Evolutionary conservation across 2,797 vertebrate species (phyloP).

Genomic region (Phalanger gymnotis): DNA sequence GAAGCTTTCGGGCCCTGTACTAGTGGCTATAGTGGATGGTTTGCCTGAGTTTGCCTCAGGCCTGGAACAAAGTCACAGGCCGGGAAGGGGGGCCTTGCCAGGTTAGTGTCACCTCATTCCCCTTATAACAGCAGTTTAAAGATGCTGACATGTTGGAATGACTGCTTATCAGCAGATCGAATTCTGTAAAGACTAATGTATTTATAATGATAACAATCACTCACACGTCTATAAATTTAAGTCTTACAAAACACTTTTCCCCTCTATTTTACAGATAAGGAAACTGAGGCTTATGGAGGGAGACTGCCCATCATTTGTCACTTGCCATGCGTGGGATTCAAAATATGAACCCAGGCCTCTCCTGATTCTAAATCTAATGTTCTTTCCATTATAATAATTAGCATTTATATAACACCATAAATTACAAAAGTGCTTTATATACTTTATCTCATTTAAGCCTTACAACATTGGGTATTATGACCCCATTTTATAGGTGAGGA

Average conservation of each 20-base stretch:
- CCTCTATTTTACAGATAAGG: not conserved
- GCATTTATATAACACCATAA: not conserved
- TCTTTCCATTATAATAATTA: no score
- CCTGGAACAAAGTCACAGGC: conserved; percentile 82
- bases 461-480: not conserved
- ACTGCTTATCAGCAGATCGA: conserved; percentile 75
- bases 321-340: not conserved
- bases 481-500: not conserved
- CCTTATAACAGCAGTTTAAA: conserved; percentile 79
- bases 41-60: conserved; percentile 85
- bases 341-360: not conserved
- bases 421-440: not conserved
- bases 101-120: conserved; percentile 82
- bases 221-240: not conserved
- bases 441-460: not conserved
- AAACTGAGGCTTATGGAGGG: not conserved
- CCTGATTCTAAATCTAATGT: not conserved
- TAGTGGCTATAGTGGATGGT: conserved; percentile 83
- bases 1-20: conserved; percentile 81
- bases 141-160: conserved; percentile 83
- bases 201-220: not conserved
- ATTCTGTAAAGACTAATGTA: not conserved
- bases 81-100: conserved; percentile 84
- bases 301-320: not conserved
- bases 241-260: not conserved